Conservation (phyloP, 2,797 vertebrate genomes). For the Hemitrygon akajei region DNA sequence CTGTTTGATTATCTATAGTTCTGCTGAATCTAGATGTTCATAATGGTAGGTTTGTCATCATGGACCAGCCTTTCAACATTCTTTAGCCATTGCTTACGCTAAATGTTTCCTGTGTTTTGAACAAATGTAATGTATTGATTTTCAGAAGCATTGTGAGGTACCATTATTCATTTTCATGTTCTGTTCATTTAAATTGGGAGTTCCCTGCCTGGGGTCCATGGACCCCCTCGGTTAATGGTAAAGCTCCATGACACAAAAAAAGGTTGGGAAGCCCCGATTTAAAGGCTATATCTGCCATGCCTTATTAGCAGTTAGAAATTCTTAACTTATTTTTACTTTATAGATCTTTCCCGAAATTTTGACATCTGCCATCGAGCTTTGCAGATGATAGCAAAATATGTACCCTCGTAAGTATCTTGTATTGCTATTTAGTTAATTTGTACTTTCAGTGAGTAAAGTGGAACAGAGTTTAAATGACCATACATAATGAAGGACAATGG, state of each 20-base stretch:
- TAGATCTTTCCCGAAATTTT: conserved; percentile 75
- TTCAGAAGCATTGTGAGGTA: not conserved
- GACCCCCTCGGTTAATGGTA: too few species aligned
- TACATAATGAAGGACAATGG: not conserved
- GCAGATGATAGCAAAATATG: conserved; percentile 80
- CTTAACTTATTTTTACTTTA: conserved; percentile 41
- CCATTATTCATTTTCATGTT: not conserved
- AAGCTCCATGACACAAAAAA: too few species aligned
- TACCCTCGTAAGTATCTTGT: conserved; percentile 81
- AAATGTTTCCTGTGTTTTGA: not conserved
- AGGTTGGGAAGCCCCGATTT: too few species aligned
- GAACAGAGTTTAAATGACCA: not conserved
- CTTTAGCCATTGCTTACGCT: not conserved
- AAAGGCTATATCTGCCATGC: not conserved
- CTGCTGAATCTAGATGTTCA: not conserved
- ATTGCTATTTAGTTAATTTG: not conserved
- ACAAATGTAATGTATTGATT: not conserved
- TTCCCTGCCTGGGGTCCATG: too few species aligned
- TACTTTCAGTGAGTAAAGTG: not conserved
- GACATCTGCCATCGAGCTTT: conserved; percentile 79
- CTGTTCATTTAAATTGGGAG: too few species aligned
- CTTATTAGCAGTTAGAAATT: not conserved
- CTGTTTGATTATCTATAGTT: not conserved
- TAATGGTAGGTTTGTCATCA: not conserved
- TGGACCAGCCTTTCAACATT: not conserved